phyloP scores from a whole-genome alignment of 2,797 vertebrate species.

The Coregonus sp. region DNA sequence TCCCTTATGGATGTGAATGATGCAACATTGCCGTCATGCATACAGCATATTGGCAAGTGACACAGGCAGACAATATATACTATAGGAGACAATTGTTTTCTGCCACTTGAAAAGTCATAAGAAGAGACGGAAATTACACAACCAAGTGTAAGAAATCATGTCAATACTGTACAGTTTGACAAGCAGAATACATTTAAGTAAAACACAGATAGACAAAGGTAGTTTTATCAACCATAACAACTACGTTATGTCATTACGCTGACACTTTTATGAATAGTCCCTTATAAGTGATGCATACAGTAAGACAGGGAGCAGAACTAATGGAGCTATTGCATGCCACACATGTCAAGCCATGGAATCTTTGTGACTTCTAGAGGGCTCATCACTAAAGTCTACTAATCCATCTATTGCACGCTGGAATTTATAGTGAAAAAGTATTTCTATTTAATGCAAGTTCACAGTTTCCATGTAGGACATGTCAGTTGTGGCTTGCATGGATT shows the following conservation, averaged over 20 bases:
- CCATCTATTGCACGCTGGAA: conserved; percentile 7
- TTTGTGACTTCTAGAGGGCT: conserved; percentile 3
- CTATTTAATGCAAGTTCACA: background rate
- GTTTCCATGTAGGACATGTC: conserved; percentile 14
- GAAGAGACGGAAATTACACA: background rate
- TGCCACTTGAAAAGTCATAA: background rate
- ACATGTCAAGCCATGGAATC: conserved; percentile 6
- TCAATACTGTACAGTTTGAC: background rate
- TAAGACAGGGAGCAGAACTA: background rate
- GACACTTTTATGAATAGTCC: background rate
- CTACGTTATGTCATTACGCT: background rate
- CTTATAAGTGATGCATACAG: background rate
- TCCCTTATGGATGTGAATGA: conserved; percentile 55
- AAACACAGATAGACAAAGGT: background rate
- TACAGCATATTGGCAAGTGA: conserved; percentile 13
- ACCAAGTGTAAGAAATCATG: background rate
- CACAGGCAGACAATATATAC: background rate
- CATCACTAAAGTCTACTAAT: conserved; percentile 2
- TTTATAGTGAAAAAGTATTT: conserved; percentile 7
- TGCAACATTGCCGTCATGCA: conserved; percentile 31
- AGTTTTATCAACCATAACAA: background rate
- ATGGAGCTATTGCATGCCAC: background rate
- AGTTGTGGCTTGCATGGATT: conserved; percentile 48
- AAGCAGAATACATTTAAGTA: background rate
- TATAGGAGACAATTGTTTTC: background rate